Base-by-base conservation (phyloP, 2,888 invertebrate species). In the Pseudococcus jackbeardsleyi region DNA sequence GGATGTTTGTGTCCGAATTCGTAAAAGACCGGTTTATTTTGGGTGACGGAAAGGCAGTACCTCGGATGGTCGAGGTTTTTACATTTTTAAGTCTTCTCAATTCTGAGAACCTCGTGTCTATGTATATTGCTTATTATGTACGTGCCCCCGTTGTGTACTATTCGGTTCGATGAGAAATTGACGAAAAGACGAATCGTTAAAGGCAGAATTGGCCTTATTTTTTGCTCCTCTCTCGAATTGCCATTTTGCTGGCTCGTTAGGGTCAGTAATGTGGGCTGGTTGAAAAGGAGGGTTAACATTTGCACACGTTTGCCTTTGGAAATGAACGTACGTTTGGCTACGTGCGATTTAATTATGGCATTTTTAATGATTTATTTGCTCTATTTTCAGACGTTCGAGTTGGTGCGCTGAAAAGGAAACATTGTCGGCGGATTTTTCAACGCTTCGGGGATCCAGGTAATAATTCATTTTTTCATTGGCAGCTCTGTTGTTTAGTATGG, bases 1-100 rank as follows among this genome's bases (percentile, higher is more conserved):
- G 79, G 42, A 7, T n/a, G 42, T 77, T 26, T 26, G n/a, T 79
- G 79, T 79, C 79, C 79, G 79, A 79, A 42, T 79, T 79, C 42
- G 42, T 79, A 79, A 79, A 79, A 79, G 72, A 72, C 72, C 72
- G 72, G 72, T 72, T 72, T 72, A 5, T 22, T 22, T 26, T 26
- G n/a, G 42, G 42, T 42, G 79, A 42, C 79, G 79, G 12, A 72
- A 72, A 72, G n/a, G 59, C 3, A 33, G 26, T 59, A 59, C 11
- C 9, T 50, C n/a, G 6, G n/a, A 79, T 42, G 5, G 79, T 42
- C 79, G 19, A 79, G 42, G 26, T 79, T 79, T n/a, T 79, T 79
- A 79, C 79, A 79, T 79, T 79, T 79, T 79, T n/a, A 42, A 79
- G 39, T 19, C 59, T 19, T 59, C 59, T 59, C 17, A 12, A 0